Percentiles rank a stretch among this genome's conserved stretches.
These are phyloP conservation scores for Scaptodrosophila latifasciaeformis DNA, from an alignment of 2,888 invertebrate species.

Conservation along the genomic window DNA sequence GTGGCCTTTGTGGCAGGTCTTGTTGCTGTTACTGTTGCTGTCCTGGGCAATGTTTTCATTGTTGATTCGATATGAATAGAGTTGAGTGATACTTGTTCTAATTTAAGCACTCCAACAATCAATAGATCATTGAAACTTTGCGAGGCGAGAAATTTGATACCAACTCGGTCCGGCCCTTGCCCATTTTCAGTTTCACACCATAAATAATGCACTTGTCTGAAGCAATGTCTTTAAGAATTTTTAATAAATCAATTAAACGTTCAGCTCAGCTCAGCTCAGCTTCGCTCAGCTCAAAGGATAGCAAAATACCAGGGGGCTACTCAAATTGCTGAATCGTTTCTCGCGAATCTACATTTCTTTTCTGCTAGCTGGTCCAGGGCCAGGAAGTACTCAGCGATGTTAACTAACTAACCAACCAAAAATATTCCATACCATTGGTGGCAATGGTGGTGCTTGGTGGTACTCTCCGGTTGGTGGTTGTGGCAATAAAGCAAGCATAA, in stretches of 20 bases:
- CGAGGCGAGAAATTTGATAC: conserved; percentile 8
- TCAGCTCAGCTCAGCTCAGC: conserved; percentile 19
- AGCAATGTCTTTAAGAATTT: conserved; percentile 29
- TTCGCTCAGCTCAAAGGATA: too few species aligned
- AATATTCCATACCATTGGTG: too few species aligned
- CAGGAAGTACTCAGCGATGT: conserved; percentile 37
- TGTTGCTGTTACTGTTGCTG: too few species aligned
- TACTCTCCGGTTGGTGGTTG: too few species aligned
- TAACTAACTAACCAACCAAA: too few species aligned
- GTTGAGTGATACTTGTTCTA: conserved; percentile 64
- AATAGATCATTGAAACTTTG: conserved; percentile 48
- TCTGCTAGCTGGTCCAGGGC: conserved; percentile 12
- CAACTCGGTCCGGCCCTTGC: background rate
- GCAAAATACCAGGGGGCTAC: too few species aligned
- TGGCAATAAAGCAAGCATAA: conserved; percentile 27
- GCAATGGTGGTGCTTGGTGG: too few species aligned
- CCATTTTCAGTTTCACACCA: conserved; percentile 41
- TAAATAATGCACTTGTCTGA: too few species aligned
- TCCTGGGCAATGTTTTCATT: conserved; percentile 54
- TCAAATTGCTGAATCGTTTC: conserved; percentile 57
- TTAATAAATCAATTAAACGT: conserved; percentile 63
- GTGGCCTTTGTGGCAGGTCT: conserved; percentile 12
- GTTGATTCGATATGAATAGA: conserved; percentile 43
- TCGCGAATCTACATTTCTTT: conserved; percentile 60
- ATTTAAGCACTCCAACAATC: conserved; percentile 32